Evolutionary conservation across 2,797 vertebrate species (phyloP).

Genomic region (Lepilemur ruficaudatus): DNA sequence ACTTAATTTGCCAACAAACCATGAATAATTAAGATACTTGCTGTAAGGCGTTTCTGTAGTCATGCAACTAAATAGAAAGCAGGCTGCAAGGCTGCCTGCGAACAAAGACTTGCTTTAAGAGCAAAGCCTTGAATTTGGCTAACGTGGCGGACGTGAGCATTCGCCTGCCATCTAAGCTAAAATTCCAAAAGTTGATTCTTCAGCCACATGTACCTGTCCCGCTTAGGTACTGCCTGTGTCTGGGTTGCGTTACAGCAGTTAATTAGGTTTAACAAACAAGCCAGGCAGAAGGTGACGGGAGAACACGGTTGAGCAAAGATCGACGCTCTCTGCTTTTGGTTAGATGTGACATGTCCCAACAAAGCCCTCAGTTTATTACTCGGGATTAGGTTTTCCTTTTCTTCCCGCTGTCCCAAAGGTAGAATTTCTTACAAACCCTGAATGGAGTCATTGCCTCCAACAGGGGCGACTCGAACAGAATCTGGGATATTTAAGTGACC

Average conservation of each 20-base stretch:
- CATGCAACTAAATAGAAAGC: neutral
- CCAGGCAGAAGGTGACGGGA: neutral
- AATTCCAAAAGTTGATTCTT: neutral
- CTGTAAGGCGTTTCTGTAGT: neutral
- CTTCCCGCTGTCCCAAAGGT: neutral
- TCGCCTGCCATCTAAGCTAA: slow-evolving; percentile 1
- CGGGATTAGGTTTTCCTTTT: slow-evolving; percentile 9
- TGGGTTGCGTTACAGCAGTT: neutral
- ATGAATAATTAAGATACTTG: slow-evolving; percentile 42
- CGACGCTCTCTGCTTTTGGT: neutral
- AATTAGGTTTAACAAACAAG: neutral
- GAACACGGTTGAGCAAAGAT: neutral
- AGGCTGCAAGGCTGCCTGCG: neutral
- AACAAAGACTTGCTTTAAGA: neutral
- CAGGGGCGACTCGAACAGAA: neutral
- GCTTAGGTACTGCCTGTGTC: neutral
- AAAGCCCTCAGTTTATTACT: slow-evolving; percentile 31
- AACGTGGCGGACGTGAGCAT: neutral
- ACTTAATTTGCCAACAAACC: slow-evolving; percentile 31
- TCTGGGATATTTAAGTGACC: slow-evolving; percentile 4
- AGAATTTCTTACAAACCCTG: slow-evolving; percentile 31
- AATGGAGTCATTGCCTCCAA: slow-evolving; percentile 18
- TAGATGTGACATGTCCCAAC: neutral
- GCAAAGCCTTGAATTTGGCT: neutral
- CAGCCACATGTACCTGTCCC: neutral